phyloP scores from a whole-genome alignment of 2,113 vertebrate species.

The Tragelaphus imberbis region DNA sequence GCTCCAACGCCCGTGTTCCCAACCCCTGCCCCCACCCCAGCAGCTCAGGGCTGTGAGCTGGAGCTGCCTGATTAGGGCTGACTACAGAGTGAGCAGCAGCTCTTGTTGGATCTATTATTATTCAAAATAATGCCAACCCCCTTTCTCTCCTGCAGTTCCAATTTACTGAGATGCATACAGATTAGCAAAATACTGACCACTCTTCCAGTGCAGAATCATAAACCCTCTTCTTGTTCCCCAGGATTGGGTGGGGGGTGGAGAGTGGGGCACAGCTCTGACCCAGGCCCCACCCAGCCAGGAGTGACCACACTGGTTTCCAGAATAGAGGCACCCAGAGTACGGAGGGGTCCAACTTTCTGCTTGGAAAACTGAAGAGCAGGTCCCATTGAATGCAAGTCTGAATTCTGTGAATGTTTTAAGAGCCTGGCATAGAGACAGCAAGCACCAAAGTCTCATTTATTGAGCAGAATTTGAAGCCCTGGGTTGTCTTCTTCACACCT shows the following conservation, averaged over 20 bases:
- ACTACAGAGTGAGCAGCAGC: accelerated
- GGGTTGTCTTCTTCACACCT: not conserved
- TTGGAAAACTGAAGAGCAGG: not conserved
- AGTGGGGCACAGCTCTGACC: not conserved
- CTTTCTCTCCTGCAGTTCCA: not conserved
- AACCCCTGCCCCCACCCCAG: not conserved
- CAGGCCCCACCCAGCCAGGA: not conserved
- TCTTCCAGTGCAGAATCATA: not conserved
- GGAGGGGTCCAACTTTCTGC: not conserved
- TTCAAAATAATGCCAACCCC: not conserved
- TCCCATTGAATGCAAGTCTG: not conserved
- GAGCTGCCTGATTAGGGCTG: not conserved
- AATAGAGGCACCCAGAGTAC: not conserved
- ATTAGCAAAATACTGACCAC: not conserved
- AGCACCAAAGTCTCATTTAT: not conserved
- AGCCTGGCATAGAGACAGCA: not conserved
- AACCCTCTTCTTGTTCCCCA: not conserved
- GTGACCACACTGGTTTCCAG: too few species aligned
- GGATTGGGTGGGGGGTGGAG: not conserved
- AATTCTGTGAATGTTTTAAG: not conserved
- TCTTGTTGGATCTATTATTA: not conserved
- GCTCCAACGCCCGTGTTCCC: accelerated
- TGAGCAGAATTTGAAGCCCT: not conserved
- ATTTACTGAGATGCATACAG: not conserved
- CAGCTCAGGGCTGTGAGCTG: not conserved